Evolutionary conservation across 2,113 vertebrate genomes (phyloP).

Genomic region (Lathamus discolor): DNA sequence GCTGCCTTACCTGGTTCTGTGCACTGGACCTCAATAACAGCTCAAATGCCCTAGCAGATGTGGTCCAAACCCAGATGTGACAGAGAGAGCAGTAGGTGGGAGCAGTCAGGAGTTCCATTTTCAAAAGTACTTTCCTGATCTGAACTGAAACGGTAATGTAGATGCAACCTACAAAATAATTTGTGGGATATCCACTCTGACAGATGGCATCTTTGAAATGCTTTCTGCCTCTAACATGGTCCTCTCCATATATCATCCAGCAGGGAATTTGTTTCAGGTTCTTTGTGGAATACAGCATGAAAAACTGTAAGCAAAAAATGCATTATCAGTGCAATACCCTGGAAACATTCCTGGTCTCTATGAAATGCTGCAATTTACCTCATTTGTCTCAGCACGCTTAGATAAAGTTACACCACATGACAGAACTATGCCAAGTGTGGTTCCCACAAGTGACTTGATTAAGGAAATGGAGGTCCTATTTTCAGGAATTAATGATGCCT

Average conservation of each 20-base stretch:
- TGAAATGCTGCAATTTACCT: neutral
- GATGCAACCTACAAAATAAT: neutral
- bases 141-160: neutral
- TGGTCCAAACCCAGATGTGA: neutral
- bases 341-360: neutral
- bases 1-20: rapidly evolving
- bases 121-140: neutral
- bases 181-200: neutral
- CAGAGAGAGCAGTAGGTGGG: neutral
- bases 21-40: neutral
- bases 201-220: neutral
- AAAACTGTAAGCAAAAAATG: neutral
- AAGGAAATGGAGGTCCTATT: neutral
- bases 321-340: neutral
- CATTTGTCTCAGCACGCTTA: neutral
- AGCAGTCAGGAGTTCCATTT: neutral
- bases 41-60: rapidly evolving
- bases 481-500: neutral
- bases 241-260: neutral
- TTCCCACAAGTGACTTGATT: neutral
- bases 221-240: neutral
- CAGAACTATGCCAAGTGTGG: neutral
- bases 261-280: neutral
- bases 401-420: neutral
- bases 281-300: neutral